Conservation (phyloP, 1,140 invertebrate genomes). For the Asbolus verrucosus region DNA sequence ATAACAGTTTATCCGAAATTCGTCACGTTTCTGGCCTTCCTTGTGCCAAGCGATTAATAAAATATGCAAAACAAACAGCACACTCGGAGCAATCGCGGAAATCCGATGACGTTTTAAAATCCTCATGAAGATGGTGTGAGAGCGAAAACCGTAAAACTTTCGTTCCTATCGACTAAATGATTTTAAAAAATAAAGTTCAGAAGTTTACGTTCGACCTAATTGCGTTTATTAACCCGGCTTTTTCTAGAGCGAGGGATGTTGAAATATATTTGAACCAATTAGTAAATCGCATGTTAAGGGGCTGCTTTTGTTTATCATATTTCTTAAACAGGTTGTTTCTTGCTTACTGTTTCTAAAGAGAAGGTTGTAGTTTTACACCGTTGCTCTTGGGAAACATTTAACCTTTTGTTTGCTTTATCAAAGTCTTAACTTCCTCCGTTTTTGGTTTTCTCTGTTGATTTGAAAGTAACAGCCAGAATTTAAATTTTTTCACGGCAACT, state of each 20-base stretch:
- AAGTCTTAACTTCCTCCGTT: conserved; percentile 49
- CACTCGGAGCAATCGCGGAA: conserved; percentile 30
- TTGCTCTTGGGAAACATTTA: conserved; percentile 52
- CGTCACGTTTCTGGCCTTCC: conserved; percentile 37
- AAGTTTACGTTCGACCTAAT: not conserved
- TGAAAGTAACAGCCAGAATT: conserved; percentile 50
- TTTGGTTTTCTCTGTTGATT: conserved; percentile 53
- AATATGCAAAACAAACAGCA: conserved; percentile 45
- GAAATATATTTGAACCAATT: conserved; percentile 23
- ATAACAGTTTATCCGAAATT: conserved; percentile 38
- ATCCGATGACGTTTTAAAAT: conserved; percentile 41
- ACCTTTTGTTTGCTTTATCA: conserved; percentile 56
- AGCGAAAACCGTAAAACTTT: conserved; percentile 2
- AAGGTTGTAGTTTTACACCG: conserved; percentile 27
- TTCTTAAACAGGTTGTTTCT: conserved; percentile 31
- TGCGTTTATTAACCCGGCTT: not conserved
- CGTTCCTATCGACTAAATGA: conserved; percentile 3
- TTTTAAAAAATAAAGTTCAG: conserved; percentile 9
- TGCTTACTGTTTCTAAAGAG: conserved; percentile 11
- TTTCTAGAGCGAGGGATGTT: not conserved
- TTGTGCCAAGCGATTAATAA: conserved; percentile 42
- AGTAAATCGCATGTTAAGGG: conserved; percentile 13
- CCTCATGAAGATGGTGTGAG: not conserved
- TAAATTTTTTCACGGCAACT: conserved; percentile 45
- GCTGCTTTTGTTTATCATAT: not conserved